Evolutionary conservation across 2,113 vertebrate genomes (phyloP).

Genomic region (Nothobranchius kuhntae): DNA sequence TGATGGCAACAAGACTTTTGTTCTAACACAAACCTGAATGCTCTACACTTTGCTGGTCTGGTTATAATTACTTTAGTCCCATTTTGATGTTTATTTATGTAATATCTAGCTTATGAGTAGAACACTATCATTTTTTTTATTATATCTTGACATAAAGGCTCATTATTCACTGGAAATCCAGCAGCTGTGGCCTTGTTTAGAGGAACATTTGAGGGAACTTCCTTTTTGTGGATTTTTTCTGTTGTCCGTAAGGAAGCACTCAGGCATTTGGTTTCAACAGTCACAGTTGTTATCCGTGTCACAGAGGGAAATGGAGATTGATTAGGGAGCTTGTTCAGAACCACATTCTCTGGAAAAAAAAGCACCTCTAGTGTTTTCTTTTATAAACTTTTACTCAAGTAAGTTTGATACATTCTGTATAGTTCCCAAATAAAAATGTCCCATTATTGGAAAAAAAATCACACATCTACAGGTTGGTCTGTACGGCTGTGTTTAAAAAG

Average conservation of each 20-base stretch:
- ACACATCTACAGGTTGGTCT: too few relatives aligned
- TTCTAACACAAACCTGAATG: too few relatives aligned
- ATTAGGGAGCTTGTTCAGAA: slow-evolving; percentile 21
- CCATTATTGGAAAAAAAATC: too few relatives aligned
- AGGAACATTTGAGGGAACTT: background rate
- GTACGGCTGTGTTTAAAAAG: too few relatives aligned
- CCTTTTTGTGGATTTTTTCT: slow-evolving; percentile 10
- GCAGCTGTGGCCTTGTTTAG: slow-evolving; percentile 21
- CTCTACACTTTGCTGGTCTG: too few relatives aligned
- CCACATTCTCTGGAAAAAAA: background rate
- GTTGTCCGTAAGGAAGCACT: slow-evolving; percentile 12
- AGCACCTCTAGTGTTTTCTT: background rate
- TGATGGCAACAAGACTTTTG: too few relatives aligned
- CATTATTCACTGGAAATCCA: background rate
- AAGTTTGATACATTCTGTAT: slow-evolving; percentile 13
- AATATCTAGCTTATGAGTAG: too few relatives aligned
- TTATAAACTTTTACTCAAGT: background rate
- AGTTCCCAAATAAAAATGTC: too few relatives aligned
- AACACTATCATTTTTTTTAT: too few relatives aligned
- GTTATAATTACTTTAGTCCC: too few relatives aligned
- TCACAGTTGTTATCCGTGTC: slow-evolving; percentile 26
- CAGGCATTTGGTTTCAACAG: slow-evolving; percentile 15
- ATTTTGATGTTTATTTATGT: too few relatives aligned
- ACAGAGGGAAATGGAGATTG: slow-evolving; percentile 36
- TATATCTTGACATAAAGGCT: too few relatives aligned